These are phyloP conservation scores for Pheosia tremula DNA, from an alignment of 2,888 invertebrate genomes.

Conservation along the genomic window DNA sequence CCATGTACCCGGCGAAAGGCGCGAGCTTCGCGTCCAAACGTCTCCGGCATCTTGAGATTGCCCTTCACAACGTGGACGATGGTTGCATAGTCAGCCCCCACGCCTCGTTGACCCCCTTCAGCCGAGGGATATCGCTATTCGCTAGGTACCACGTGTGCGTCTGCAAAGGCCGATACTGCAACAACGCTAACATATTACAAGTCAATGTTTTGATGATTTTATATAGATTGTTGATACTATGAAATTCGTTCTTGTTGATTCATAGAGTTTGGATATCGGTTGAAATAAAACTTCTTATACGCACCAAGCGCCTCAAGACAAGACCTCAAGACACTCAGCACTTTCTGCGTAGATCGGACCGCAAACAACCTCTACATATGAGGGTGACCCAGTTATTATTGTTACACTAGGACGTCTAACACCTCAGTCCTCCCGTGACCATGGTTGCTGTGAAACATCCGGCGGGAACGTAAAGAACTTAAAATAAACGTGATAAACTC, in stretches of 20 bases:
- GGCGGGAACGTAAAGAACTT: too few species aligned
- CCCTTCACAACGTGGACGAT: constrained; percentile 27
- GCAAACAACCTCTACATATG: too few species aligned
- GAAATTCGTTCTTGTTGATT: constrained; percentile 7
- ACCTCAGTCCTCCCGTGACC: too few species aligned
- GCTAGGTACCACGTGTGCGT: constrained; percentile 61
- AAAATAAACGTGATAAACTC: too few species aligned
- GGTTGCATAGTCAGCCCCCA: constrained; percentile 57
- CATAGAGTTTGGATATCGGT: too few species aligned
- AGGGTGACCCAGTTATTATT: too few species aligned
- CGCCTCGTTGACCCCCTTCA: constrained; percentile 60
- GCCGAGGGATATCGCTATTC: constrained; percentile 53
- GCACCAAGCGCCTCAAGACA: too few species aligned
- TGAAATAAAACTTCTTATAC: too few species aligned
- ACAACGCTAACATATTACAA: constrained; percentile 25
- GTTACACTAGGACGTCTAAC: too few species aligned
- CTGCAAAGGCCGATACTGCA: constrained; percentile 53
- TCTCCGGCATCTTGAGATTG: constrained; percentile 37
- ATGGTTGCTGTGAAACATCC: too few species aligned
- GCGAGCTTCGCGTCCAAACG: constrained; percentile 40
- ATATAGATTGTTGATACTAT: constrained; percentile 15
- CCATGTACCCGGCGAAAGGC: constrained; percentile 40
- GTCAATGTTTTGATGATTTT: constrained; percentile 8
- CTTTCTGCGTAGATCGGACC: too few species aligned
- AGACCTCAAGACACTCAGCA: too few species aligned